Conservation (phyloP, 2,113 vertebrate species). For the Hemiprocne comata region DNA sequence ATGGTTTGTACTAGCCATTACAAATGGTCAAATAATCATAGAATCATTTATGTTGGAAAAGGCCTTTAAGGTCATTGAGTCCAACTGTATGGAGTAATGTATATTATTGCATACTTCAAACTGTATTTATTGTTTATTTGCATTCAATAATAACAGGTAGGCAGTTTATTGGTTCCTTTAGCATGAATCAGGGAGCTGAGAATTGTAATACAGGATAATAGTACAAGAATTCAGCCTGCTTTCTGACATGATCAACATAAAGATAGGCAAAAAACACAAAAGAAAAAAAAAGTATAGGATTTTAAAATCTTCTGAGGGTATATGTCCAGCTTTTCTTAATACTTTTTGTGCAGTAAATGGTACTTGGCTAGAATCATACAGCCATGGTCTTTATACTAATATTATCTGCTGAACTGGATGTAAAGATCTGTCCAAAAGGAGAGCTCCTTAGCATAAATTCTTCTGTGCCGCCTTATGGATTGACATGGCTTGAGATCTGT, state of each 20-base stretch:
- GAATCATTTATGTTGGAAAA: not conserved
- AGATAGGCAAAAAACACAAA: not conserved
- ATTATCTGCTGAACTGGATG: not conserved
- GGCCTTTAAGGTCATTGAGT: not conserved
- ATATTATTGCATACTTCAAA: not conserved
- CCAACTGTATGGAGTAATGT: not conserved
- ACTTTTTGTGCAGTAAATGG: not conserved
- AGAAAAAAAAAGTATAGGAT: not conserved
- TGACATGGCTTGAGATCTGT: not conserved
- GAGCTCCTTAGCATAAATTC: not conserved
- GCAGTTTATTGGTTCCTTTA: not conserved
- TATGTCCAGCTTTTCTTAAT: not conserved
- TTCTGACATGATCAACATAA: not conserved
- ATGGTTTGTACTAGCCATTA: not conserved
- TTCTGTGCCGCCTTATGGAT: not conserved
- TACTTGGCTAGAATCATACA: not conserved
- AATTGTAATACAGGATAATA: not conserved
- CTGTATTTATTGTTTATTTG: not conserved
- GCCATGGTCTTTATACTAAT: not conserved
- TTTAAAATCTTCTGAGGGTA: not conserved
- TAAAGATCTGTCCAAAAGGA: not conserved
- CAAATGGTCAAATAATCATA: not conserved
- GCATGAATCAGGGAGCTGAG: not conserved
- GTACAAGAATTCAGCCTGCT: not conserved
- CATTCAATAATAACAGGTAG: not conserved